A percentile compares a stretch with the other conserved stretches of the same genome.
Evolutionary conservation across 1,140 invertebrate species (phyloP).

Genomic region (Drosophila sproati): DNA sequence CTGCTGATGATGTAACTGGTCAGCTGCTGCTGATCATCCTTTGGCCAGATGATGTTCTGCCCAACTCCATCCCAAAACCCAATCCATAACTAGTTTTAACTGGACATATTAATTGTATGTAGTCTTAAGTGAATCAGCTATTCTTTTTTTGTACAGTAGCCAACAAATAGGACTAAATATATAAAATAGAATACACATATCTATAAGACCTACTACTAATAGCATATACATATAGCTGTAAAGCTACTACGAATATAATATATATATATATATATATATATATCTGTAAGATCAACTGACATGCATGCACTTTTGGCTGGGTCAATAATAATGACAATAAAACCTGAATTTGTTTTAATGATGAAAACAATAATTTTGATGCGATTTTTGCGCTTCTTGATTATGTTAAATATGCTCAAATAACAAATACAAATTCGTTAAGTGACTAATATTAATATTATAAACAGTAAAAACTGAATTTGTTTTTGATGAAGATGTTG

Average conservation of each 20-base stretch:
- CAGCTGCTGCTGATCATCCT: not conserved
- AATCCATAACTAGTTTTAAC: slow-evolving; percentile 39
- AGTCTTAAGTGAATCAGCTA: slow-evolving; percentile 22
- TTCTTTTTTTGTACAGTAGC: not conserved
- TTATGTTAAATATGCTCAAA: too few species aligned
- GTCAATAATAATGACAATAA: slow-evolving; percentile 43
- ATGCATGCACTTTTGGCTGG: slow-evolving; percentile 48
- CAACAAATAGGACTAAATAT: not conserved
- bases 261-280: slow-evolving; percentile 5
- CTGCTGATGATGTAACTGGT: not conserved
- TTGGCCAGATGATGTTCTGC: too few species aligned
- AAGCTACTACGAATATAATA: not conserved
- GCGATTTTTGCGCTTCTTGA: too few species aligned
- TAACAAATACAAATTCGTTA: too few species aligned
- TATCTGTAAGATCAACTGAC: slow-evolving; percentile 25
- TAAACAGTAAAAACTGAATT: not conserved
- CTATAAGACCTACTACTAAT: not conserved
- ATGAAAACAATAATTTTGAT: too few species aligned
- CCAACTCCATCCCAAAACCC: not conserved
- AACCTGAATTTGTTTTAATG: slow-evolving; percentile 7
- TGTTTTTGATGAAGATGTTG: not conserved
- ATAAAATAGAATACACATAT: slow-evolving; percentile 39
- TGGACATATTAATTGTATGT: slow-evolving; percentile 53
- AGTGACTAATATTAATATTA: too few species aligned
- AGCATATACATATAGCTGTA: slow-evolving; percentile 6